Base-by-base conservation (phyloP, 2,888 invertebrate species). In the Melieria omissa region DNA sequence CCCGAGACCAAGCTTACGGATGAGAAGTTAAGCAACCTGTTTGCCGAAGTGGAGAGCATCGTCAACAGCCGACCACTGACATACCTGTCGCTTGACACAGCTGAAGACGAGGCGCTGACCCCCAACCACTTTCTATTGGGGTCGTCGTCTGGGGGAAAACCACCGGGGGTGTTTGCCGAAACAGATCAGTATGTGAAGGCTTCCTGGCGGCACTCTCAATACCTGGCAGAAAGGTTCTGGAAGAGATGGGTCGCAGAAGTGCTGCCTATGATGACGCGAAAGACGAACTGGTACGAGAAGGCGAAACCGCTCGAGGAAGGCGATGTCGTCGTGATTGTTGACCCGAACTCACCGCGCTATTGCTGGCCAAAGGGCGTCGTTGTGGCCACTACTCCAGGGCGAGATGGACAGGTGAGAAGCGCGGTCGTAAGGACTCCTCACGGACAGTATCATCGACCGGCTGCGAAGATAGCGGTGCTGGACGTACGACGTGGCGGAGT, bases 181-280 rank as follows among this genome's bases (percentile, higher is more conserved):
- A 8, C 52, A 0, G 75, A 77, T 60, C 49, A 71, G 45, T 65
- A 45, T 29, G 66, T 77, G 5, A 54, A 73, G 4, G 87, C 85
- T 64, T 63, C 66, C 3, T 79, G 78, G 77, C 73, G 77, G 3
- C 1, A 78, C 14, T 76, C 77, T 0, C 73, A 77, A 65, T 57
- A 73, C 5, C 65, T 78, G 1, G 70, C 79, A 0, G 77, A 80
- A 57, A 70, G 63, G 65, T 79, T 80, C 54, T 82, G 81, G 82
- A 60, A 46, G 7, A 61, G 80, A 7, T 83, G 81, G 81, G 42
- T 80, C 74, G 81, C 82, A 72, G 83, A 80, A 58, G 77, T 72
- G 45, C 54, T 74, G 16, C 73, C 73, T 3, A 61, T 58, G 5
- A 57, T 75, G 10, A 75, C 71, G 6, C 55, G 65, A 4, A 60